Evolutionary conservation across 2,113 vertebrate species (phyloP), one percentile per base, ranked within the genome.

Genomic region (Ahaetulla prasina): DNA sequence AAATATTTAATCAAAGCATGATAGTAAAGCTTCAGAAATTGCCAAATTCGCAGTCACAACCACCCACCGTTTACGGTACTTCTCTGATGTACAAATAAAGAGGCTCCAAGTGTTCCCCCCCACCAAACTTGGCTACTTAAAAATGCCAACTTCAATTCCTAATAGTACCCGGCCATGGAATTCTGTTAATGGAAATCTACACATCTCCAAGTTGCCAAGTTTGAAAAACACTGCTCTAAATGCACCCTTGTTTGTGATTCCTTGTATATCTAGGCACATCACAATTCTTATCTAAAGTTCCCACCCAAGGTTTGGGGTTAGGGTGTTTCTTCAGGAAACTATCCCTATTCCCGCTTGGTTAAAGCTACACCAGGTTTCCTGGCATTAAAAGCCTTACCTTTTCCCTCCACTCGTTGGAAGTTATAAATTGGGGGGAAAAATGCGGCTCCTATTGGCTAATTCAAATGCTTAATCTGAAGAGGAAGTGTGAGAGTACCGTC

Each of bases 391-490:
- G 57, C 22, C 47, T 63, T 47, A 52, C 87, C 25, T 86, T 60
- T 89, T n/a, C 3, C 74, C 20, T 11, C 35, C 87, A 45, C 27
- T 54, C 53, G 23, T 50, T 84, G 88, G 90, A 52, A 52, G 63
- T 74, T 94, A 90, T 63, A 92, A 84, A 91, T 88, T 80, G 89
- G 89, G 91, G 88, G 85, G 86, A 90, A 87, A 91, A 93, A 47
- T 91, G 90, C 12, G 52, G 30, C 74, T 93, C 60, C 63, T 45
- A 86, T 0, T 92, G 87, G 88, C 4, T 84, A 18, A 89, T 96
- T 94, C 93, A 89, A 94, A 93, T 63, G 91, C 85, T 89, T 53
- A 60, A 84, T n/a, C 68, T 74, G 54, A 94, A 91, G 94, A 95
- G 10, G 80, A 49, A 93, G 87, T 27, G 55, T 45, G 87, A 90